A percentile compares a stretch with the other conserved stretches of the same genome.
Conservation (phyloP, 2,113 vertebrate genomes). For the Murina feae region DNA sequence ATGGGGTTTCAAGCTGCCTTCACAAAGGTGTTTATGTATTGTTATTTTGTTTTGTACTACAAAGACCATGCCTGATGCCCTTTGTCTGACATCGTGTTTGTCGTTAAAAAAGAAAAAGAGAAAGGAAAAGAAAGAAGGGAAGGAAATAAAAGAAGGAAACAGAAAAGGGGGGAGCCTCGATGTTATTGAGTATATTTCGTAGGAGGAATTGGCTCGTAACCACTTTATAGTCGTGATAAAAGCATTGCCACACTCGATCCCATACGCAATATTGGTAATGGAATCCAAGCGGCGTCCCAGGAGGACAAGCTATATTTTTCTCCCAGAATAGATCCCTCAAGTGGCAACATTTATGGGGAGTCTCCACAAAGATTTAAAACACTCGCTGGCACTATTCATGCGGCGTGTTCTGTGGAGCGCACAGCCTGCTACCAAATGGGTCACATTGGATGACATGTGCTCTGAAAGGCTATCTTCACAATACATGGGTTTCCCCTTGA, state of each 20-base stretch:
- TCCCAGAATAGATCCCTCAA: constrained; percentile 81
- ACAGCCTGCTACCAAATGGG: constrained; percentile 43
- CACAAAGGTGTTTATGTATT: constrained; percentile 87
- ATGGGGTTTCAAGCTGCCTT: constrained; percentile 85
- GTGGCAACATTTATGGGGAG: constrained; percentile 77
- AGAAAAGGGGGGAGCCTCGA: constrained; percentile 43
- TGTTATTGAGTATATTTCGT: constrained; percentile 78
- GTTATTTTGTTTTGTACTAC: constrained; percentile 84
- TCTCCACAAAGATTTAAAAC: constrained; percentile 78
- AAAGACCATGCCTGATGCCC: constrained; percentile 83
- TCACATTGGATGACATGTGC: constrained; percentile 57
- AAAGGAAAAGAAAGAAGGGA: background rate
- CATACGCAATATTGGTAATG: constrained; percentile 73
- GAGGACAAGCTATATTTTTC: constrained; percentile 76
- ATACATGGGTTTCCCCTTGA: constrained; percentile 63
- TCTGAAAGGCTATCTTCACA: constrained; percentile 72
- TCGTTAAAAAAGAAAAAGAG: constrained; percentile 71
- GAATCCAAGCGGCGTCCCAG: constrained; percentile 74
- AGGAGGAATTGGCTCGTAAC: constrained; percentile 82
- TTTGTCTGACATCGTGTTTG: constrained; percentile 86
- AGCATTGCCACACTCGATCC: constrained; percentile 76
- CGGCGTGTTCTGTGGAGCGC: constrained; percentile 42
- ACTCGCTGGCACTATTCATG: constrained; percentile 66
- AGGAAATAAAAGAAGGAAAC: constrained; percentile 67
- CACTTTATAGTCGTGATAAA: constrained; percentile 83